Evolutionary conservation across 2,888 invertebrate genomes (phyloP), one percentile per base, ranked within the genome.

Genomic region (Cephus runcator): DNA sequence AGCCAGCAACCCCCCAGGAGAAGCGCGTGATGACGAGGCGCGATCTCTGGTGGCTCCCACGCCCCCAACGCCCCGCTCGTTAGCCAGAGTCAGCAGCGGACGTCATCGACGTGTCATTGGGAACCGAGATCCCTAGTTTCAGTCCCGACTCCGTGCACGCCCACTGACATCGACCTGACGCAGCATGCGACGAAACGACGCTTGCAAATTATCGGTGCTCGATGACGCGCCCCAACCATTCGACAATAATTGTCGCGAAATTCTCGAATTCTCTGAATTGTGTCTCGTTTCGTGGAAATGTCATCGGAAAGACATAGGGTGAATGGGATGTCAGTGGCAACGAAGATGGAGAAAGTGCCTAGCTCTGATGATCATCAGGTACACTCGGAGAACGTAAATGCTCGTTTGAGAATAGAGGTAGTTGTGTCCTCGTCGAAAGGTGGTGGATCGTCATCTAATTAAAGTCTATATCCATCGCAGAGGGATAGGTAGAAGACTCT

Each of bases 61-160:
- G 89, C 89, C 89, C 88, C 87, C 80, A 85, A 90, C 90, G 90
- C 90, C 90, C 89, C 83, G 89, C 91, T 91, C 91, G 91, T 91
- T 91, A 91, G 88, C 88, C 89, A 80, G 87, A 91, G 90, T 91
- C 91, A 91, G 91, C 91, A 91, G 88, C 88, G 89, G 89, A 90
- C 91, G 90, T 91, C 91, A 91, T 91, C 91, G 91, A 89, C 88
- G 88, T 91, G 91, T 91, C 91, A 91, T 91, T 90, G 89, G 87
- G 87, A 87, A 87, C 87, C 84, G 87, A 84, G 85, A 81, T 80
- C 82, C 83, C 81, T 83, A 81, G 83, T 83, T 83, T 83, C 34
- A 33, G 31, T 34, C 71, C 71, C 12, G 23, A 31, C 12, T 34
- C 71, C 33, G 12, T 71, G 73, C 76, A 79, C 79, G 79, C 79